phyloP scores from a whole-genome alignment of 2,797 vertebrate species.

The Hippopotamyrus pictus region DNA sequence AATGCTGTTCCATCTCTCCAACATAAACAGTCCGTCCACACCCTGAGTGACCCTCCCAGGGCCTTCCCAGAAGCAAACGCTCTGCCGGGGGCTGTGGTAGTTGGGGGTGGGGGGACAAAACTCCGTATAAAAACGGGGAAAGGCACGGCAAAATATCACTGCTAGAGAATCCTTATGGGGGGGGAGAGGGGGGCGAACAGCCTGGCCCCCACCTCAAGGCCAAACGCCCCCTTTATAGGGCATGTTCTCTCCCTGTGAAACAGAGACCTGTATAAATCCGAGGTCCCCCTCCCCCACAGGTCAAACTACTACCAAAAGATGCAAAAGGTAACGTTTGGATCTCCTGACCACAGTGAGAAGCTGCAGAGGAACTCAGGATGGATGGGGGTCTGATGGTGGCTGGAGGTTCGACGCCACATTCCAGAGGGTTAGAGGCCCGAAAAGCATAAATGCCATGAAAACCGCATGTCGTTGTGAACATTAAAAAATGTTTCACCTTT shows the following conservation, averaged over 20 bases:
- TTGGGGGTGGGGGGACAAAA: neutral
- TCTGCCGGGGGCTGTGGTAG: neutral
- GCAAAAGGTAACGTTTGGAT: neutral
- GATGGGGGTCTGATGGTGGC: neutral
- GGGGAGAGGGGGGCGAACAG: neutral
- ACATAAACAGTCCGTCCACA: neutral
- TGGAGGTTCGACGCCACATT: neutral
- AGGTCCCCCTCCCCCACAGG: neutral
- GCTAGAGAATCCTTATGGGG: neutral
- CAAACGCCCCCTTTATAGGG: neutral
- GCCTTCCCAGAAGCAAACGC: neutral
- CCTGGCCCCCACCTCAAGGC: neutral
- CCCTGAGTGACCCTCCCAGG: constrained; percentile 1
- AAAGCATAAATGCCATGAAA: neutral
- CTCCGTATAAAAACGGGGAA: neutral
- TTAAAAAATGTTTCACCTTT: neutral
- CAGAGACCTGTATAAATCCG: neutral
- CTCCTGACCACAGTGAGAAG: neutral
- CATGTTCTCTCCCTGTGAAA: neutral
- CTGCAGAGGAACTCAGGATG: neutral
- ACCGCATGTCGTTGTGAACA: neutral
- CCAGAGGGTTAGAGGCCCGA: neutral
- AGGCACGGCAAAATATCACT: neutral
- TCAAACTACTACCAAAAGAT: neutral
- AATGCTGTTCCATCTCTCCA: neutral